phyloP scores from a whole-genome alignment of 2,797 vertebrate species.

The Huso huso region DNA sequence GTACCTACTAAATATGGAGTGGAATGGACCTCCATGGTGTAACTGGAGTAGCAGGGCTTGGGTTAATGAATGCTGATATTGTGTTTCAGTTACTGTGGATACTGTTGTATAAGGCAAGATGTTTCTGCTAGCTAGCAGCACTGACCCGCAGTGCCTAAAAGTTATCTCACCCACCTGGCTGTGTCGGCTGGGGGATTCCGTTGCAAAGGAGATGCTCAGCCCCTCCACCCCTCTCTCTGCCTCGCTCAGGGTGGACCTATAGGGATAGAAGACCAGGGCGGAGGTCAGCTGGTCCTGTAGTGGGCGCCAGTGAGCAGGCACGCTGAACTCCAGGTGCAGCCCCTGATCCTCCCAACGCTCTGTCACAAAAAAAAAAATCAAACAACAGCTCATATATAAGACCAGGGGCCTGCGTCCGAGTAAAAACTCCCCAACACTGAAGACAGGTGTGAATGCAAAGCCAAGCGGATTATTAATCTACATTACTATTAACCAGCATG shows the following conservation, averaged over 20 bases:
- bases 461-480: too few relatives aligned
- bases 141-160: background rate
- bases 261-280: constrained; percentile 41
- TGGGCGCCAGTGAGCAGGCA: constrained; percentile 10
- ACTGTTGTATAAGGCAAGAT: too few relatives aligned
- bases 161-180: constrained; percentile 43
- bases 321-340: constrained; percentile 43
- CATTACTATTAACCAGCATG: too few relatives aligned
- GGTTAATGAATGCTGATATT: background rate
- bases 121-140: too few relatives aligned
- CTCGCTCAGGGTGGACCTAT: constrained; percentile 22
- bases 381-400: background rate
- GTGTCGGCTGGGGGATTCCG: constrained; percentile 44
- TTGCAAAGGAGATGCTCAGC: constrained; percentile 38
- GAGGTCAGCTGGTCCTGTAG: constrained; percentile 24
- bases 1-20: too few relatives aligned
- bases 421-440: background rate
- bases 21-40: too few relatives aligned
- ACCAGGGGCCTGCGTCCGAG: background rate
- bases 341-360: constrained; percentile 32
- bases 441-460: too few relatives aligned
- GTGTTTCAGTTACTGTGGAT: background rate
- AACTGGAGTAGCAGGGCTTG: too few relatives aligned
- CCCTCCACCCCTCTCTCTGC: background rate
- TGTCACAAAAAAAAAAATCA: constrained; percentile 12